A percentile compares a stretch with the other conserved stretches of the same genome.
These are phyloP conservation scores for Aromia moschata DNA, from an alignment of 2,888 invertebrate species.

Conservation along the genomic window DNA sequence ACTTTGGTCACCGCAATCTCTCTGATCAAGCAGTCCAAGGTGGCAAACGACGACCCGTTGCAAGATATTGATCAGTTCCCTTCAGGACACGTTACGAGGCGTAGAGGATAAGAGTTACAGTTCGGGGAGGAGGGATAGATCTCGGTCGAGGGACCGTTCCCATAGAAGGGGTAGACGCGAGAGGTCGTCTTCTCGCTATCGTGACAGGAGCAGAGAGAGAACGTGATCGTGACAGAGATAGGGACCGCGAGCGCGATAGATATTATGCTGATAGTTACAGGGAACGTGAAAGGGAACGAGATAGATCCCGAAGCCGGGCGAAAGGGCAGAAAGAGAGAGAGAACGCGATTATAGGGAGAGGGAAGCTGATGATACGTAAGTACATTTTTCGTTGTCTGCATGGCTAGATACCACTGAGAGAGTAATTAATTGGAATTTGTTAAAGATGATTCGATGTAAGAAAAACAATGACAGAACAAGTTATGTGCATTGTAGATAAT, in stretches of 20 bases:
- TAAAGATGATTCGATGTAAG: too few relatives aligned
- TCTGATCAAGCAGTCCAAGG: conserved; percentile 93
- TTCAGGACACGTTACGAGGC: conserved; percentile 92
- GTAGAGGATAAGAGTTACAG: conserved; percentile 98
- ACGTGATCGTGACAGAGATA: conserved; percentile 67
- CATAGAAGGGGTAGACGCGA: conserved; percentile 60
- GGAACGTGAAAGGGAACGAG: conserved; percentile 67
- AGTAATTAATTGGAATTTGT: too few relatives aligned
- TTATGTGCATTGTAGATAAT: too few relatives aligned
- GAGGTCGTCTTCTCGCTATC: conserved; percentile 62
- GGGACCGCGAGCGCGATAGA: conserved; percentile 66
- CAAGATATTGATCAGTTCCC: conserved; percentile 95
- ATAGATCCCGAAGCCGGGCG: conserved; percentile 67
- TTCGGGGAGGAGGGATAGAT: conserved; percentile 71
- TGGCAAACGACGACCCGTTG: conserved; percentile 96
- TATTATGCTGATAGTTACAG: conserved; percentile 64
- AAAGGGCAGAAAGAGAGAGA: conserved; percentile 72
- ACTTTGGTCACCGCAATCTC: conserved; percentile 98
- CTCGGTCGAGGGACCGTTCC: conserved; percentile 59
- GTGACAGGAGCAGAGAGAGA: conserved; percentile 69
- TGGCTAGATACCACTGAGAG: too few relatives aligned
- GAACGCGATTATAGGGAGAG: conserved; percentile 79
- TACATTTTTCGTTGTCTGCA: conserved; percentile 28
- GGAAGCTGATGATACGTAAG: conserved; percentile 81
- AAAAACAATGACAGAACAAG: too few relatives aligned